Base-by-base conservation (phyloP, 2,888 invertebrate genomes). In the Agelastica alni region DNA sequence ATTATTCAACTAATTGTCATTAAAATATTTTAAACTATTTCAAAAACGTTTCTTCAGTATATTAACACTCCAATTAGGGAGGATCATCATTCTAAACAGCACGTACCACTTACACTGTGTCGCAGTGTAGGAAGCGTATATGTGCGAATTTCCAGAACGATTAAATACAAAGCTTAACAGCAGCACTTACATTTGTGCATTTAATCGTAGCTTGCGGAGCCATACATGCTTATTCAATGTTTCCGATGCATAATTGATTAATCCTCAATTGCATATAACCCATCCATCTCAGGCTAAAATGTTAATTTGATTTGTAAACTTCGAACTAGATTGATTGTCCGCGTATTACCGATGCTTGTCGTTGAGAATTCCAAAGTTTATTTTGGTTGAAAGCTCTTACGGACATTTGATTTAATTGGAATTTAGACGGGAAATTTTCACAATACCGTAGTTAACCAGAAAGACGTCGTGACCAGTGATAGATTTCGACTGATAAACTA, bases 251-350 rank as follows among this genome's bases (percentile, higher is more conserved):
- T 56, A 52, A 53, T 53, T 45, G 39, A 57, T 53, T 49, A 42
- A 49, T 49, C 2, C 17, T 12, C 28, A 2, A 57, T 42, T 42
- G 41, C 28, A 36, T 31, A 26, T 34, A 39, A 22, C 41, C 37
- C 17, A 51, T 42, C 46, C 39, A 13, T 46, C 30, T 32, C 13
- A 42, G 34, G 37, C 42, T 18, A 22, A 51, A 51, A 52, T 43
- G 51, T 56, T 59, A 51, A 56, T 58, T 52, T 55, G 59, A 61
- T 64, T 63, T 59, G 59, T 59, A 56, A 48, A 55, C 58, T 59
- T 51, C 47, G 51, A 54, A 55, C 48, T 59, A 48, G 54, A 62
- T 61, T 60, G 61, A 62, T 60, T 63, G 57, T 59, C 43, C 28
- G 54, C 42, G 51, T 43, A 56, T 10, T 20, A 20, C 17, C 16